Evolutionary conservation across 2,113 vertebrate species (phyloP), one percentile per base, ranked within the genome.

Genomic region (Caretta caretta): DNA sequence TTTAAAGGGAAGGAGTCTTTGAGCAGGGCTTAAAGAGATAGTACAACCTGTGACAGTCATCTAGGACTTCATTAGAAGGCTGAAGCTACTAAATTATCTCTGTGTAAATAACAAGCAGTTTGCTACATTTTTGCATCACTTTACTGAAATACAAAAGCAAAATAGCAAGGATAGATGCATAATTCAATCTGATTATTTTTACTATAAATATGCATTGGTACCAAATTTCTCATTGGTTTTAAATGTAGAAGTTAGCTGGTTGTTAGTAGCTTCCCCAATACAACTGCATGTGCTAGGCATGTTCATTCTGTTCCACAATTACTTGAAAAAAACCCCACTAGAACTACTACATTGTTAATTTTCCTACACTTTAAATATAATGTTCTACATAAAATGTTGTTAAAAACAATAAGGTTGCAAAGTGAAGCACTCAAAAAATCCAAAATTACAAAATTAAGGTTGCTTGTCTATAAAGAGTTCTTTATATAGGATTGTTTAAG

Each of bases 1-100:
- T 81, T 83, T 65, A 94, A 94, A 84, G 35, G 46, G 50, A 91
- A 56, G 82, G 80, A 89, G 57, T 50, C 86, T 88, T 82, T 59
- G 10, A 92, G 9, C 8, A 91, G 8, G 56, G 82, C 84, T 53
- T 54, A 81, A 92, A 42, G 14, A 4, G 72, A 81, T 38, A 65
- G 83, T 85, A 19, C 62, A 94, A 91, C 93, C 85, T 25, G 5
- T 0, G 0, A 78, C 31, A 89, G 5, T 6, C 20, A 57, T 57
- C 56, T 57, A 42, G 48, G 80, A 80, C 69, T 69, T 69, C 35
- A 35, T 19, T 69, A 20, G 53, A 54, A 90, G 3, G 72, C 56
- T 89, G 14, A n/a, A 20, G 7, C 46, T 62, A 49, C 29, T 20
- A 80, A 69, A 59, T 50, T 25, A 53, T 83, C 10, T 72, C 5